Evolutionary conservation across 2,113 vertebrate genomes (phyloP), one percentile per base, ranked within the genome.

Genomic region (Cranoglanis bouderius): DNA sequence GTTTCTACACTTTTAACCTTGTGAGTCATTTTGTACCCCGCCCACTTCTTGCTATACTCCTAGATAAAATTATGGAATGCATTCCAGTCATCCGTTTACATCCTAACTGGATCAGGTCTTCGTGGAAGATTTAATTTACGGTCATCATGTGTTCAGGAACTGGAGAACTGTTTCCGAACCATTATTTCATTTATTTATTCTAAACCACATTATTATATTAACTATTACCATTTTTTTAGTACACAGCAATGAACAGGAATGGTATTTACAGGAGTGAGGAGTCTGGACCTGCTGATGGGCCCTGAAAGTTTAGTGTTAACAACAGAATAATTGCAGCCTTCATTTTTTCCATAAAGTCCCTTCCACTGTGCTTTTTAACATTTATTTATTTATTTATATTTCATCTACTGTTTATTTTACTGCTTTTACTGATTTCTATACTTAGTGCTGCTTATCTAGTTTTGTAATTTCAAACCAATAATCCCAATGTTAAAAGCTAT

Each of bases 21-120:
- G 55, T 55, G 4, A 43, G 24, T 51, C 49, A 49, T 78, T 86
- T 88, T 67, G 81, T 82, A 90, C 88, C 21, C 7, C 49, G 61
- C 49, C 82, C 55, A 65, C 18, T 24, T 59, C 32, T 49, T 70
- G 32, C 75, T 57, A 7, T 84, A 70, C 7, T 65, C 53, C n/a
- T 29, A 19, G 35, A 80, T 38, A 81, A 40, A 24, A 49, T 80
- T 61, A 70, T 74, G 21, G 35, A 74, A 84, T 82, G 78, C n/a
- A 77, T 38, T 80, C 75, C 4, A 80, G 35, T 26, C 32, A 61
- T 72, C 46, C 24, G 29, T 26, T 51, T 77, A 81, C 46, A 59
- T 77, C 49, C 49, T 38, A 82, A 83, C 59, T 57, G 26, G 32
- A 83, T 82, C n/a, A 77, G 74, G 74, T 26, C 46, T 46, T 55